These are phyloP conservation scores for Lepisosteus oculatus DNA, from an alignment of 2,113 vertebrate species.

Conservation along the genomic window DNA sequence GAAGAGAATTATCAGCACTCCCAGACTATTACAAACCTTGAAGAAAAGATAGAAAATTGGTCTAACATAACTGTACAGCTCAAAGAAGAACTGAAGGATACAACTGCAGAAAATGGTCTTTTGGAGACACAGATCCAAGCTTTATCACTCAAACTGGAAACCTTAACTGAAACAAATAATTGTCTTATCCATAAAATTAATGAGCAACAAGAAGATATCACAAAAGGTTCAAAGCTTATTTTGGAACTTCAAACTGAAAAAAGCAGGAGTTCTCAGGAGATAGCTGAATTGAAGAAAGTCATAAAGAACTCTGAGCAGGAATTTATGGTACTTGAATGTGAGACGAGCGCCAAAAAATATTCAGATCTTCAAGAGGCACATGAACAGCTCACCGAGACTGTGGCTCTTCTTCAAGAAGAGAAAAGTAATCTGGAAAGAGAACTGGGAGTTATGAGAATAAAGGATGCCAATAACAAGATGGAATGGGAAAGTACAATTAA, in stretches of 20 bases:
- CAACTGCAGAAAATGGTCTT: background rate
- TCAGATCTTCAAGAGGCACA: constrained; percentile 9
- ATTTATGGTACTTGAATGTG: constrained; percentile 41
- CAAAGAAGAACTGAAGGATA: background rate
- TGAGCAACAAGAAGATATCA: constrained; percentile 28
- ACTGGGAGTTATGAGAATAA: background rate
- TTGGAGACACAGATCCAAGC: background rate
- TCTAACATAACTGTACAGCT: background rate
- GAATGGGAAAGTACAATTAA: constrained; percentile 15
- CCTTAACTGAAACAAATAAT: constrained; percentile 18
- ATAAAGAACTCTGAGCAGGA: constrained; percentile 29
- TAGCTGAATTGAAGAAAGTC: constrained; percentile 49
- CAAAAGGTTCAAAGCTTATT: constrained; percentile 28
- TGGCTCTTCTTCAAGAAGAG: constrained; percentile 26
- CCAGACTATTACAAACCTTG: background rate
- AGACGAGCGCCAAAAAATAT: constrained; percentile 20
- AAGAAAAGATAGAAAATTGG: background rate
- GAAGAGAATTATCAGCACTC: background rate
- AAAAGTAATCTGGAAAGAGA: constrained; percentile 4
- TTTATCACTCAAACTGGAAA: background rate
- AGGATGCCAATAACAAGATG: background rate
- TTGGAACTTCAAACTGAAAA: constrained; percentile 53
- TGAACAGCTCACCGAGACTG: background rate
- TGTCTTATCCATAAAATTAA: constrained; percentile 10
- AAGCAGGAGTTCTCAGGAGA: constrained; percentile 25